These are phyloP conservation scores for Penaeus monodon DNA, from an alignment of 2,888 invertebrate genomes.

Conservation along the genomic window DNA sequence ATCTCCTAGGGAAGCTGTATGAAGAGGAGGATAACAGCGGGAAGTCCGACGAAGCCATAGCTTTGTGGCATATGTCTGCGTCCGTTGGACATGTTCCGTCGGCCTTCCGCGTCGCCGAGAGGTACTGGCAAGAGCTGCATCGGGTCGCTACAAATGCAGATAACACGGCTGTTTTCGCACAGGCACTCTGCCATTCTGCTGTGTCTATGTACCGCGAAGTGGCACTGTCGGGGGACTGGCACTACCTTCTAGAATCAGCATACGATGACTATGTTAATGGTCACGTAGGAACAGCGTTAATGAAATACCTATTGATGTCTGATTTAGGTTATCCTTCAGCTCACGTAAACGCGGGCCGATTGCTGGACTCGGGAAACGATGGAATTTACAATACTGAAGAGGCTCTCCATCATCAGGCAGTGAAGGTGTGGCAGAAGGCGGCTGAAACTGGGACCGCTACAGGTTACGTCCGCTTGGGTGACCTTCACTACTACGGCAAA, in stretches of 20 bases:
- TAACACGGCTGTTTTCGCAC: constrained; percentile 8
- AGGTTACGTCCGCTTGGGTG: constrained; percentile 44
- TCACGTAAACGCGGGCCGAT: constrained; percentile 53
- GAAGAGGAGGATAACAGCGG: constrained; percentile 12
- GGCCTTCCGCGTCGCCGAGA: constrained; percentile 51
- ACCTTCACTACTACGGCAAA: constrained; percentile 55
- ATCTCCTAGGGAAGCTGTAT: constrained; percentile 45
- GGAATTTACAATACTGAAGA: constrained; percentile 15
- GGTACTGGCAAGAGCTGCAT: constrained; percentile 24
- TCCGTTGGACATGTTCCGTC: constrained; percentile 51
- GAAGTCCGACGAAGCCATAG: constrained; percentile 17
- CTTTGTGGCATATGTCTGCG: constrained; percentile 55
- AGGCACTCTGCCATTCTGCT: constrained; percentile 34
- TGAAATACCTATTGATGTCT: constrained; percentile 60
- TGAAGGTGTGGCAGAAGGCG: constrained; percentile 48
- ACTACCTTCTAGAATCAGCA: constrained; percentile 33
- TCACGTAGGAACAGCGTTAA: constrained; percentile 27
- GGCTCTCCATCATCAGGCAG: constrained; percentile 1
- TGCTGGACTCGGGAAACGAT: constrained; percentile 33
- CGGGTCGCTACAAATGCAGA: neutral
- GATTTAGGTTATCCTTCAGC: constrained; percentile 56
- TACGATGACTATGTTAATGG: constrained; percentile 42
- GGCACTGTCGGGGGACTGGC: constrained; percentile 53
- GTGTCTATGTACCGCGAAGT: constrained; percentile 41
- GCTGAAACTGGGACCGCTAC: constrained; percentile 35